Base-by-base conservation (phyloP, 2,797 vertebrate species). In the Anabacerthia variegaticeps region DNA sequence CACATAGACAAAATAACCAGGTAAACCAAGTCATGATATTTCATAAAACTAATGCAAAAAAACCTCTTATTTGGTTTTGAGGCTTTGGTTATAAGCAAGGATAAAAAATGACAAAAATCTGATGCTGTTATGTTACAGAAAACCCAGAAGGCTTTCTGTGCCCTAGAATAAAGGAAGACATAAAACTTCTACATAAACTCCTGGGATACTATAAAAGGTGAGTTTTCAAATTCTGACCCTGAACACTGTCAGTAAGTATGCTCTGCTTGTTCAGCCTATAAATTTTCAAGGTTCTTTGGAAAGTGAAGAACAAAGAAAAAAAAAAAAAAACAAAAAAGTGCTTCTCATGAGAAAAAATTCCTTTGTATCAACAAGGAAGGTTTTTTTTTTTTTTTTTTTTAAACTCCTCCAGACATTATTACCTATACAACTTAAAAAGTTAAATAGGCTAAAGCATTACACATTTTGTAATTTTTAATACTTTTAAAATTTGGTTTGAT, bases 221-320 rank as follows among this genome's bases (percentile, higher is more conserved):
- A 92, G 52, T 88, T 95, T 96, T 90, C 90, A 49, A 49, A 95
- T 92, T 93, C 92, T 93, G 88, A 95, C 80, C 86, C 85, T 91
- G 80, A 86, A 82, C 39, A 58, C 49, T 75, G 37, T 66, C 88
- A 80, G 71, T 56, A 88, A 86, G 65, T 28, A 82, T 61, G 68
- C 19, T 58, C 61, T 18, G 34, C 61, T 94, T 93, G 68, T 55
- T 85, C 92, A 91, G 78, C 41, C 71, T 94, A 89, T 89, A 96
- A 81, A 96, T 94, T 94, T 84, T 78, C 91, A 95, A 95, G 89
- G 95, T 95, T 93, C 89, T 88, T 89, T 88, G 66, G 66, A 95
- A 93, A 95, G 81, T 23, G 21, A 87, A 92, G 61, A 86, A 92
- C 34, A 73, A 91, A 68, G 90, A 63, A 13, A 39, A 39, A 55